phyloP scores from a whole-genome alignment of 1,140 invertebrate species.

The Bombus waltoni region DNA sequence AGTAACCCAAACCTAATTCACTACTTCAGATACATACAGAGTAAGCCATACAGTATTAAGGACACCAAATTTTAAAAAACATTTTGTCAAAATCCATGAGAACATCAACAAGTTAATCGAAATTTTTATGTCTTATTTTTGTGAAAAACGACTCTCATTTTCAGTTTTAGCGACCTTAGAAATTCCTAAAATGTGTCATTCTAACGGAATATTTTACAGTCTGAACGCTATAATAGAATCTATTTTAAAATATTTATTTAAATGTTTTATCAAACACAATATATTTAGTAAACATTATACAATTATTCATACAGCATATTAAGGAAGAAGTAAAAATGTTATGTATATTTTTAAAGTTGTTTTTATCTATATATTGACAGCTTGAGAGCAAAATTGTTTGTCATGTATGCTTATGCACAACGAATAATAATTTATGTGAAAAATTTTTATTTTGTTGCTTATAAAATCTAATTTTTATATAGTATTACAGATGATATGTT shows the following conservation, averaged over 20 bases:
- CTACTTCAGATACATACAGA: too few relatives aligned
- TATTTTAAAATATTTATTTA: conserved; percentile 2
- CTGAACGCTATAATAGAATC: too few relatives aligned
- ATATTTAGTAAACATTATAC: conserved; percentile 1
- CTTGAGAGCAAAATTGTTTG: neutral
- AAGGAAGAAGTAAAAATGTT: conserved; percentile 6
- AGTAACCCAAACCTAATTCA: too few relatives aligned
- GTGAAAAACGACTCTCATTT: too few relatives aligned
- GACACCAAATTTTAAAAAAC: too few relatives aligned
- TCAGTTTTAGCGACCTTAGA: too few relatives aligned
- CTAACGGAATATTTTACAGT: too few relatives aligned
- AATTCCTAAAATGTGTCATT: too few relatives aligned
- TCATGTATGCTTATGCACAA: neutral
- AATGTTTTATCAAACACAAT: neutral
- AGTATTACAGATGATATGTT: conserved; percentile 8
- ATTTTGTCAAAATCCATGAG: too few relatives aligned
- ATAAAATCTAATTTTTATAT: conserved; percentile 7
- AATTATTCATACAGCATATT: conserved; percentile 6
- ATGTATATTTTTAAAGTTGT: conserved; percentile 9
- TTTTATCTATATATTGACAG: neutral
- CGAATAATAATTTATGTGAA: neutral
- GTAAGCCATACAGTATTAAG: too few relatives aligned
- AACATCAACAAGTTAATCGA: too few relatives aligned
- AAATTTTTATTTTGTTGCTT: neutral
- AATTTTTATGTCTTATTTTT: too few relatives aligned